Evolutionary conservation across 2,888 invertebrate species (phyloP).

Genomic region (Drosophila buzzatii): DNA sequence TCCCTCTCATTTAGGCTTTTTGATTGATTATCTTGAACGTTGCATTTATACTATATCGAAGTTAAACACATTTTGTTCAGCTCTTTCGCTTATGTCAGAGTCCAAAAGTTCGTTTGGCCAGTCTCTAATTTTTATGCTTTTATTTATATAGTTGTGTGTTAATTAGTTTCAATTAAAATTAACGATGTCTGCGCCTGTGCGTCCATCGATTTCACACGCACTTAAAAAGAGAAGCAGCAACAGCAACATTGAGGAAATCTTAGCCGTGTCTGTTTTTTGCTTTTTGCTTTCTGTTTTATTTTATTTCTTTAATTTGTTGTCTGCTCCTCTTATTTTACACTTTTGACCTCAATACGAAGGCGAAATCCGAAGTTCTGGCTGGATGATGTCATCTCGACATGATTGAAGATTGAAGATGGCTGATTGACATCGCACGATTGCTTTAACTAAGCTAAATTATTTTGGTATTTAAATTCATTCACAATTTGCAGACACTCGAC

Average conservation of each 20-base stretch:
- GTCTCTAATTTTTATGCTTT: conserved; percentile 20
- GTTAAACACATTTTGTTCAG: background rate
- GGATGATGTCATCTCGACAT: conserved; percentile 62
- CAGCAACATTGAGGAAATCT: conserved; percentile 55
- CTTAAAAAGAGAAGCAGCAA: conserved; percentile 45
- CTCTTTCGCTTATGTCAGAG: conserved; percentile 11
- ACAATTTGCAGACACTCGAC: conserved; percentile 24
- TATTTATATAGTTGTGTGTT: conserved; percentile 61
- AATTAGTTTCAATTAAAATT: conserved; percentile 81
- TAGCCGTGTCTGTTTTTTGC: conserved; percentile 37
- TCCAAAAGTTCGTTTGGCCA: conserved; percentile 11
- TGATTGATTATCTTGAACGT: conserved; percentile 28
- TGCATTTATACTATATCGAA: conserved; percentile 11
- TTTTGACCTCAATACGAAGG: conserved; percentile 69
- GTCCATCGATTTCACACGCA: conserved; percentile 76
- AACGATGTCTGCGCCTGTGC: conserved; percentile 60
- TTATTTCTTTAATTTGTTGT: conserved; percentile 65
- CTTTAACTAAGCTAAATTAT: conserved; percentile 14
- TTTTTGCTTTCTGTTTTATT: conserved; percentile 51
- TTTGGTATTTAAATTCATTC: conserved; percentile 47
- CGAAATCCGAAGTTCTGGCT: conserved; percentile 47
- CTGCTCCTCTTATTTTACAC: conserved; percentile 62
- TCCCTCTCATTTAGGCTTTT: background rate
- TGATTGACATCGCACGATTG: conserved; percentile 25
- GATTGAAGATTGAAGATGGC: conserved; percentile 38